Evolutionary conservation across 2,888 invertebrate genomes (phyloP), one percentile per base, ranked within the genome.

Genomic region (Hydrotaea diabolus): DNA sequence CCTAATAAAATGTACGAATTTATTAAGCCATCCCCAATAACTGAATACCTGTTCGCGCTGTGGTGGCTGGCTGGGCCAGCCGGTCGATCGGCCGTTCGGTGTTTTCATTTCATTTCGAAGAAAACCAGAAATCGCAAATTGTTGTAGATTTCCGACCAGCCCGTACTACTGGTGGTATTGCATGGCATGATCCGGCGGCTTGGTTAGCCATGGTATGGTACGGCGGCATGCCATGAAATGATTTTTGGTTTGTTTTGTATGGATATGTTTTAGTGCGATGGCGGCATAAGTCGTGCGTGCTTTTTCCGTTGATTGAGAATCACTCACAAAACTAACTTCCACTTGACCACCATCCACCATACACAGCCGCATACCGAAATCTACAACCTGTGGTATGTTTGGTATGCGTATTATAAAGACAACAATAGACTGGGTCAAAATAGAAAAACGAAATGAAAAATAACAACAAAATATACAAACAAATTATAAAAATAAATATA

Each of bases 241-340:
- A n/a, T 36, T 59, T 59, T 36, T 36, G 26, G 31, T 21, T n/a
- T 31, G 31, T 66, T 66, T 57, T 57, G 43, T n/a, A n/a, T n/a
- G 49, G n/a, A 49, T 49, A 26, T 62, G 69, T 55, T 71, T 71
- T 43, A 62, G 62, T 80, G 77, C 77, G 71, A 84, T 81, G 39
- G 36, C 8, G 80, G 64, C 75, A 77, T 64, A 72, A 75, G 74
- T 71, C 64, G 71, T 75, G 62, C 71, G 53, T 66, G 77, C 19
- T 57, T 73, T 77, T 75, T 36, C 15, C 39, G 64, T 73, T 31
- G 74, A 59, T 78, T 76, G 78, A 84, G 76, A 81, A 79, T 72
- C 69, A 46, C 46, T 46, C 46, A 23, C 17, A 69, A 66, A 46
- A 39, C n/a, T 43, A 69, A 69, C 69, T 69, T 69, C 69, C 69